Percentiles rank a stretch among this genome's conserved stretches.
Evolutionary conservation across 2,113 vertebrate species (phyloP).

Genomic region (Microtus richardsoni): DNA sequence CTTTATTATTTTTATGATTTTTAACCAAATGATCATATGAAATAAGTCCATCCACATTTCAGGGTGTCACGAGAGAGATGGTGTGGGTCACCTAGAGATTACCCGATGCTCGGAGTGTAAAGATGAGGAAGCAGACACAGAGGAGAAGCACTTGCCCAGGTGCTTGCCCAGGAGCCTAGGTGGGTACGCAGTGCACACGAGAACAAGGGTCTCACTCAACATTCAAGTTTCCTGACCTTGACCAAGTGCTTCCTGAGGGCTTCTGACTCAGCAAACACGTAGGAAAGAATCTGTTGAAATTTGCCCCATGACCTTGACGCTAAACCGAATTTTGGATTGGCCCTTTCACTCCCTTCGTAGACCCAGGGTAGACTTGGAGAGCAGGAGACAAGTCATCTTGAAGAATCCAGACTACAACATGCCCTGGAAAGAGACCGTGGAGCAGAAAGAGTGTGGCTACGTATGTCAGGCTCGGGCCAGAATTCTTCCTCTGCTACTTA

Average conservation of each 20-base stretch:
- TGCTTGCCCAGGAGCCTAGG: neutral
- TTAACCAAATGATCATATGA: neutral
- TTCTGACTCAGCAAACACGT: no score
- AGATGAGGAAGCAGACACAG: neutral
- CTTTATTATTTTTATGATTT: neutral
- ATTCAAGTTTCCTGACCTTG: neutral
- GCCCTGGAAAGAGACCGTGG: neutral
- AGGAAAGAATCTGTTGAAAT: neutral
- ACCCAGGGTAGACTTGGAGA: neutral
- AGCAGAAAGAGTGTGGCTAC: neutral
- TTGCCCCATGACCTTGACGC: neutral
- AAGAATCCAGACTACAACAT: constrained; percentile 22
- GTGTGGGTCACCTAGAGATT: neutral
- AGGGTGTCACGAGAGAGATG: neutral
- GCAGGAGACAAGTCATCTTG: neutral
- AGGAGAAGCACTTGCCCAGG: no score
- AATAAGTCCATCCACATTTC: neutral
- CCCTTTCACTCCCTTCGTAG: neutral
- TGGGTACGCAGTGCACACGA: neutral
- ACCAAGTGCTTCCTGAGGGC: neutral
- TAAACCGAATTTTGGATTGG: neutral
- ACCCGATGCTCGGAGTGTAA: neutral
- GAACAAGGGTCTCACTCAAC: neutral
- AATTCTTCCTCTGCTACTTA: neutral
- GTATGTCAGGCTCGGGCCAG: neutral